Evolutionary conservation across 2,888 invertebrate genomes (phyloP).

Genomic region (Boloria selene): DNA sequence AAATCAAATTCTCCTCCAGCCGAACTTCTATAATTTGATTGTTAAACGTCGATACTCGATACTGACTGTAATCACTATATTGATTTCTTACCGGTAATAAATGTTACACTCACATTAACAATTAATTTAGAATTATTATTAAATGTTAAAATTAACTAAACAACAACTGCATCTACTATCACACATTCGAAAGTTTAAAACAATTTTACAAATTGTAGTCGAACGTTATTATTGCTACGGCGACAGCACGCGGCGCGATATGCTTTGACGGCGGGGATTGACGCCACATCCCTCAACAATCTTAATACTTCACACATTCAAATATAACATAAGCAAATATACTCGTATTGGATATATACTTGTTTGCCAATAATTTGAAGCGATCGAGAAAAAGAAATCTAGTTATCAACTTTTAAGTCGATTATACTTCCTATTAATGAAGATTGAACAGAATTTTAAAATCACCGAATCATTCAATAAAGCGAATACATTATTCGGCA

Average conservation of each 20-base stretch:
- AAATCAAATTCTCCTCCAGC: conserved; percentile 54
- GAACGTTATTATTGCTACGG: conserved; percentile 81
- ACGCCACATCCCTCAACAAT: neutral
- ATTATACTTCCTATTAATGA: too few relatives aligned
- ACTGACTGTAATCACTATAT: conserved; percentile 60
- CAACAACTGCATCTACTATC: conserved; percentile 84
- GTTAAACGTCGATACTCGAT: conserved; percentile 67
- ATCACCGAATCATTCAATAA: neutral
- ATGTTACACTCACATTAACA: conserved; percentile 81
- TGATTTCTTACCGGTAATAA: conserved; percentile 73
- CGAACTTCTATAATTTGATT: conserved; percentile 55
- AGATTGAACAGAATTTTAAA: too few relatives aligned
- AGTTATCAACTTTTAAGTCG: too few relatives aligned
- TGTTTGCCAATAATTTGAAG: too few relatives aligned
- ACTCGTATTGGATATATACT: neutral
- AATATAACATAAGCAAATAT: neutral
- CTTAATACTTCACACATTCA: neutral
- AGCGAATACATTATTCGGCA: neutral
- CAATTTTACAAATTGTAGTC: conserved; percentile 81
- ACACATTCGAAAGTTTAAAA: conserved; percentile 83
- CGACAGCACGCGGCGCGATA: conserved; percentile 66
- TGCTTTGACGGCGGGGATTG: conserved; percentile 43
- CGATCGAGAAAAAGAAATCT: too few relatives aligned
- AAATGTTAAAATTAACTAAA: conserved; percentile 77
- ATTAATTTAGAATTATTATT: conserved; percentile 68